A percentile compares a stretch with the other conserved stretches of the same genome.
Conservation (phyloP, 2,888 invertebrate species). For the Zelleria hepariella region DNA sequence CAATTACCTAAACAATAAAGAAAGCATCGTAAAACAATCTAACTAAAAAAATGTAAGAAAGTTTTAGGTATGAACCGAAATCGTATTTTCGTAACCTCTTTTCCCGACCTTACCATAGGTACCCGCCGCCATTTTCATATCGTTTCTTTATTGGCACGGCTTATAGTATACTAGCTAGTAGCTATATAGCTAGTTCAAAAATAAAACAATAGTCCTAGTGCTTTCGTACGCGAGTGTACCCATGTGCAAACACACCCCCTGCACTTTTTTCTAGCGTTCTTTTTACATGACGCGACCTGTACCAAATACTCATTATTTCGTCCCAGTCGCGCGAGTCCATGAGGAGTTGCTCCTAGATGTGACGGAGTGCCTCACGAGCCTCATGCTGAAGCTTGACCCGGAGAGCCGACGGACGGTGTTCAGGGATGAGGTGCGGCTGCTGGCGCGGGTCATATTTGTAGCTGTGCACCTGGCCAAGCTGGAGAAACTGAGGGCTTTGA, state of each 20-base stretch:
- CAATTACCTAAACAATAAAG: too few species aligned
- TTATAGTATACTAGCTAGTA: too few species aligned
- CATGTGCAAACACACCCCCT: neutral
- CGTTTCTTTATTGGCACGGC: too few species aligned
- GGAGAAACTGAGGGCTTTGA: conserved; percentile 75
- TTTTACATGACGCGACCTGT: neutral
- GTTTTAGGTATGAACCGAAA: too few species aligned
- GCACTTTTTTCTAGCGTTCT: neutral
- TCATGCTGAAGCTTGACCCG: conserved; percentile 60
- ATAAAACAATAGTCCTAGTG: too few species aligned
- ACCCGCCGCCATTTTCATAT: too few species aligned
- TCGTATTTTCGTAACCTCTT: too few species aligned
- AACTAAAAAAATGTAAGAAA: too few species aligned
- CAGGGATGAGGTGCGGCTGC: conserved; percentile 63
- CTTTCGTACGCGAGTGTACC: too few species aligned
- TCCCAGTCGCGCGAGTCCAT: conserved; percentile 68
- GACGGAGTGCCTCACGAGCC: conserved; percentile 62
- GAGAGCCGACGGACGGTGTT: conserved; percentile 72
- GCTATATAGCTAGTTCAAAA: too few species aligned
- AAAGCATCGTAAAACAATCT: too few species aligned
- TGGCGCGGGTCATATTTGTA: conserved; percentile 77
- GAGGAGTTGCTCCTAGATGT: conserved; percentile 77
- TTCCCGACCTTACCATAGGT: too few species aligned
- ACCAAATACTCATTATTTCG: conserved; percentile 8
- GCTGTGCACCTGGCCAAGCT: conserved; percentile 75